Conservation (phyloP, 2,888 invertebrate species). For the Caenorhabditis sinica region DNA sequence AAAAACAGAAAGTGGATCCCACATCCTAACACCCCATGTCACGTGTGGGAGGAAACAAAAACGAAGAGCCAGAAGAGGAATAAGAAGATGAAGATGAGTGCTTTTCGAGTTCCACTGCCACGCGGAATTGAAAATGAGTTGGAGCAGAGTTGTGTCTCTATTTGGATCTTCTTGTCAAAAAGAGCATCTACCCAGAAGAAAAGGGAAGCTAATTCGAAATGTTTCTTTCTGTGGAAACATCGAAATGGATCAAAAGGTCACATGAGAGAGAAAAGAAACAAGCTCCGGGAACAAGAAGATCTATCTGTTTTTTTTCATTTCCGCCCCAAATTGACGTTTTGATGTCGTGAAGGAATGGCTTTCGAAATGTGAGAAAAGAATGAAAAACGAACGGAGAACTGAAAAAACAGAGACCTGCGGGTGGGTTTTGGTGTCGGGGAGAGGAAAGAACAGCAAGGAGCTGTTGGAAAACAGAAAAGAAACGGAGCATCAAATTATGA, state of each 20-base stretch:
- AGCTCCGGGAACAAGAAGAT: background rate
- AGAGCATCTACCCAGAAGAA: constrained; percentile 10
- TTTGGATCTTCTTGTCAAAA: constrained; percentile 31
- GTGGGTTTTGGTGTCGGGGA: background rate
- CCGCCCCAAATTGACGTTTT: constrained; percentile 38
- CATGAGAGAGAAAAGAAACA: constrained; percentile 5
- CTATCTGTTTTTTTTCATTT: constrained; percentile 32
- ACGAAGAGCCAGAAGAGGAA: constrained; percentile 4
- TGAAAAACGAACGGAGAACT: constrained; percentile 9
- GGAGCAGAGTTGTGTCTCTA: constrained; percentile 16
- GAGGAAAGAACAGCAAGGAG: constrained; percentile 14
- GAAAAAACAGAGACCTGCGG: background rate
- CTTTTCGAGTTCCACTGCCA: constrained; percentile 43
- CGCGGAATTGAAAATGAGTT: constrained; percentile 57
- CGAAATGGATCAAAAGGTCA: constrained; percentile 46
- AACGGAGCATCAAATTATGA: constrained; percentile 4
- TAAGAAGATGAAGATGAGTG: constrained; percentile 48
- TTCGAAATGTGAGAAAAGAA: constrained; percentile 17
- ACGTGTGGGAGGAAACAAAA: constrained; percentile 36
- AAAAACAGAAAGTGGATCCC: constrained; percentile 1
- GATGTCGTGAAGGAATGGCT: constrained; percentile 28
- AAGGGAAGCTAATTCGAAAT: constrained; percentile 38
- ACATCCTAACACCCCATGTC: constrained; percentile 4
- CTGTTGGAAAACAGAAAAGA: background rate
- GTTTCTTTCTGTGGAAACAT: background rate